Base-by-base conservation (phyloP, 2,888 invertebrate genomes). In the Pharmacophagus antenor region DNA sequence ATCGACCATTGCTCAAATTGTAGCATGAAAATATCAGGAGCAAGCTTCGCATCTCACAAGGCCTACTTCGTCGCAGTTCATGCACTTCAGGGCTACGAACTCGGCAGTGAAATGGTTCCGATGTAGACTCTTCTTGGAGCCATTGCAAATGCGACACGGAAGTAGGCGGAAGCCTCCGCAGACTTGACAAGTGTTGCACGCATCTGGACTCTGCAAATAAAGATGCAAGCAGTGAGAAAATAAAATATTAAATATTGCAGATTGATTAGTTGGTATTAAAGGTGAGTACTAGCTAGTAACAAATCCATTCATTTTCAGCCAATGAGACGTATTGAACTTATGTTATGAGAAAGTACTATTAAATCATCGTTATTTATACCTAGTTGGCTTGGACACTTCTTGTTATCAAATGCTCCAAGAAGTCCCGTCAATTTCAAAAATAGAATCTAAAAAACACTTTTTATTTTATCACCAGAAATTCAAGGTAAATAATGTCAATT, bases 21-120 rank as follows among this genome's bases (percentile, higher is more conserved):
- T 31, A 7, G 27, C 8, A 10, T 27, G 12, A 10, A 27, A 23
- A 25, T 22, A 56, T 72, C 80, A 89, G 62, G 83, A 95, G 88
- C 99, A 99, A 65, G 94, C 93, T 71, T 95, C 95, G 85, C 98
- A 99, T 71, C 95, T 93, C 44, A 98, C 95, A 52, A 99, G 93
- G 50, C 98, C 99, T 59, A 97, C 97, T 85, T 98, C 98, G 80
- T 99, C 98, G 85, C 98, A 98, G 82, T 96, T 96, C 95, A 97
- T 97, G 85, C 98, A 98, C 76, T 97, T 96, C 71, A 99, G 92
- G 20, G 98, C 97, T 63, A 97, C 95, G 80, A 98, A 97, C 88
- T 98, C 97, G 41, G 97, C 95, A 0, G 98, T 98, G 86, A 98
- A 98, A 80, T 97, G 95, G 89, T 98, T 98, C 70, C 98, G 92